Conservation (phyloP, 1,140 invertebrate genomes). For the Drosophila parabipectinata region DNA sequence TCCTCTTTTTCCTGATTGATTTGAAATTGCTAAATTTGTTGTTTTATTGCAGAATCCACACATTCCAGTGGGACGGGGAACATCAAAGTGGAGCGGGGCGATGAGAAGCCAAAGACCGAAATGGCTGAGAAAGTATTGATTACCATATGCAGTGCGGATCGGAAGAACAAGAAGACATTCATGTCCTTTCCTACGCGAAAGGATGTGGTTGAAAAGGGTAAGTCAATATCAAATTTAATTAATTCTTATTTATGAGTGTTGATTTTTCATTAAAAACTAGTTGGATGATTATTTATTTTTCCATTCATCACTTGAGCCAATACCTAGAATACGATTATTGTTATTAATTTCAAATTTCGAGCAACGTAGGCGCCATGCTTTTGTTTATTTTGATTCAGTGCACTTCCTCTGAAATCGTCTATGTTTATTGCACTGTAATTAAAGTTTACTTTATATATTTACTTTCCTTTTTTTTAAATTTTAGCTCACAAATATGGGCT, state of each 20-base stretch:
- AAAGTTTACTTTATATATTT: not conserved
- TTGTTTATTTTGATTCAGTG: too few relatives aligned
- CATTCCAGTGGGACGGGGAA: constrained; percentile 48
- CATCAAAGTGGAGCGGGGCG: constrained; percentile 24
- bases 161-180: constrained; percentile 70
- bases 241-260: not conserved
- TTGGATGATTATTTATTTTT: too few relatives aligned
- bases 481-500: constrained; percentile 70
- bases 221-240: not conserved
- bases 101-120: constrained; percentile 53
- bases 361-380: too few relatives aligned
- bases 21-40: not conserved
- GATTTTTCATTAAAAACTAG: not conserved
- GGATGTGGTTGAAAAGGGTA: constrained; percentile 75
- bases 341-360: too few relatives aligned
- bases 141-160: constrained; percentile 74
- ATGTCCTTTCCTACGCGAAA: constrained; percentile 71
- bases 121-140: constrained; percentile 68
- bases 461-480: not conserved
- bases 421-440: too few relatives aligned
- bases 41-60: constrained; percentile 25
- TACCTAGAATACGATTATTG: constrained; percentile 3
- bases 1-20: not conserved
- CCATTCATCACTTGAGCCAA: not conserved
- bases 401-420: too few relatives aligned